phyloP scores from a whole-genome alignment of 2,797 vertebrate genomes.

The Zalophus californianus region DNA sequence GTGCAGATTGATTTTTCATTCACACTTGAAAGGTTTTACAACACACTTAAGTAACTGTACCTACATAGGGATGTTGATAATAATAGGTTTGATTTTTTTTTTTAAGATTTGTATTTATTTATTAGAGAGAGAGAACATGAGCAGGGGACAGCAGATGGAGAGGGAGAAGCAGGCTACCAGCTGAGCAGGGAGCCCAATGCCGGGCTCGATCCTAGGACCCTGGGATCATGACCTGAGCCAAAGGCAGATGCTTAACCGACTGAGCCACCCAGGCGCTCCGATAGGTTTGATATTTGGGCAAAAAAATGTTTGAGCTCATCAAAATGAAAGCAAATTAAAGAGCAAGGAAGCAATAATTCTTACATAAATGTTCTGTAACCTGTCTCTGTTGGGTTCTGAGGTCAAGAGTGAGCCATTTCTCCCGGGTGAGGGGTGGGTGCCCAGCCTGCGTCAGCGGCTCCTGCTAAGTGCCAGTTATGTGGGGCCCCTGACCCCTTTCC shows the following conservation, averaged over 20 bases:
- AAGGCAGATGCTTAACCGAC: not conserved
- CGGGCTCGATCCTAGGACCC: not conserved
- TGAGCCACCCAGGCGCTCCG: not conserved
- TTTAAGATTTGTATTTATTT: not conserved
- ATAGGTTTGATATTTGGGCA: slow-evolving; percentile 2
- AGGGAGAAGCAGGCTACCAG: not conserved
- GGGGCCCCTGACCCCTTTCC: slow-evolving; percentile 62
- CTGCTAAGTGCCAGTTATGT: slow-evolving; percentile 42
- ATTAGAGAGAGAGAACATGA: not conserved
- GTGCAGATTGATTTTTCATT: slow-evolving; percentile 22
- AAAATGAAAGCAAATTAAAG: slow-evolving; percentile 61
- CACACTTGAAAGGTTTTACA: not conserved
- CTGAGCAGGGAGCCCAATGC: not conserved
- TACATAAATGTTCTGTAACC: not conserved
- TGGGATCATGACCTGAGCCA: not conserved
- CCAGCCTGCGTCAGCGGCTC: slow-evolving; percentile 55
- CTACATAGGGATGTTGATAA: not conserved
- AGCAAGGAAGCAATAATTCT: slow-evolving; percentile 12
- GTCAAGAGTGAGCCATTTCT: not conserved
- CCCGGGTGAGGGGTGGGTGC: not conserved
- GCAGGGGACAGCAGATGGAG: not conserved
- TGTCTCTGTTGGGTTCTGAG: not conserved
- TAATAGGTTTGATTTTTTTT: slow-evolving; percentile 20
- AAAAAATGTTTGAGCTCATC: not conserved
- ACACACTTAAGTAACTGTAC: not conserved